Conservation (phyloP, 1,140 invertebrate genomes). For the Pogonomyrmex californicus region DNA sequence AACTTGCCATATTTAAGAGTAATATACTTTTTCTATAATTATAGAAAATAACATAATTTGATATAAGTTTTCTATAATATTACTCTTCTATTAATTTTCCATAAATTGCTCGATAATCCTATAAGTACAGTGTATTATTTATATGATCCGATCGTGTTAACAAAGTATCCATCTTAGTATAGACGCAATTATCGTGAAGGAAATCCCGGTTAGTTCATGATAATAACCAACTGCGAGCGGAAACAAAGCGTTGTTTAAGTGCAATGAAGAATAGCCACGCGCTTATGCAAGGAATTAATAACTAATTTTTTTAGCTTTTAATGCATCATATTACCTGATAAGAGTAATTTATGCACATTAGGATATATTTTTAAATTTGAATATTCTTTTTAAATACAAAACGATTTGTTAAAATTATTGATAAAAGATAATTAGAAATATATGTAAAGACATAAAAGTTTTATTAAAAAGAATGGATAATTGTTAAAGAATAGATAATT, state of each 20-base stretch:
- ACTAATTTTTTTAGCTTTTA: slow-evolving; percentile 10
- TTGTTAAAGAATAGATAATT: background rate
- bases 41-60: background rate
- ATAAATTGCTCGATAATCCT: no score
- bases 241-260: slow-evolving; percentile 12
- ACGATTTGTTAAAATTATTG: background rate
- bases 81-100: no score
- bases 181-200: background rate
- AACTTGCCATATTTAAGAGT: background rate
- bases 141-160: background rate
- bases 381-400: background rate
- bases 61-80: background rate
- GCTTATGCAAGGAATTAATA: slow-evolving; percentile 39
- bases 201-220: background rate
- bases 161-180: background rate
- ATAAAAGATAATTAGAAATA: background rate
- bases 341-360: background rate
- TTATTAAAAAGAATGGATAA: background rate
- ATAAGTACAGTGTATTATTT: background rate
- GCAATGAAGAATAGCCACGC: background rate
- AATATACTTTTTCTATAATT: background rate
- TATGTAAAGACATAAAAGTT: background rate
- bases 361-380: background rate
- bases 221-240: background rate
- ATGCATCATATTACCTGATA: background rate